phyloP scores from a whole-genome alignment of 2,113 vertebrate genomes.

The Cyprinodon variegatus region DNA sequence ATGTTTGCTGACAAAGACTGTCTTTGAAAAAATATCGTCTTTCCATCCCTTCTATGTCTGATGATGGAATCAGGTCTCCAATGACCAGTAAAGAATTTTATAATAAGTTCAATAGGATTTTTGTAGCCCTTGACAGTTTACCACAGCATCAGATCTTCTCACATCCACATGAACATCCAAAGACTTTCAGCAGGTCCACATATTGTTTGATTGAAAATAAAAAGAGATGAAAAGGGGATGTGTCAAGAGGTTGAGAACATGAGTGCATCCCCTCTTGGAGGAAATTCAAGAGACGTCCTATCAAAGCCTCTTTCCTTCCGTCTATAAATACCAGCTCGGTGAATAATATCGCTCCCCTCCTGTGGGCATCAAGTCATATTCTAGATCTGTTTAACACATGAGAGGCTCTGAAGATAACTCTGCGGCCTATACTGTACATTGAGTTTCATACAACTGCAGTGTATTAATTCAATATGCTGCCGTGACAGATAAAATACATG shows the following conservation, averaged over 20 bases:
- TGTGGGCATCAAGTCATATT: conserved; percentile 46
- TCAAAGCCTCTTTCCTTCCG: conserved; percentile 70
- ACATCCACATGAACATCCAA: neutral
- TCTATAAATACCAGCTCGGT: conserved; percentile 65
- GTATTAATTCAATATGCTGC: conserved; percentile 21
- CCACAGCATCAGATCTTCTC: conserved; percentile 27
- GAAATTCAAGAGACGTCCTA: conserved; percentile 47
- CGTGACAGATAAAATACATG: neutral
- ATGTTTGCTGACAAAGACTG: neutral
- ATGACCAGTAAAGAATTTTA: conserved; percentile 35
- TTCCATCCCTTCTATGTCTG: conserved; percentile 14
- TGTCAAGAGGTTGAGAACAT: conserved; percentile 60
- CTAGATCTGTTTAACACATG: conserved; percentile 76
- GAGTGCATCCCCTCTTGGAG: conserved; percentile 66
- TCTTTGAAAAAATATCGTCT: conserved; percentile 10
- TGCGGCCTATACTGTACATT: neutral
- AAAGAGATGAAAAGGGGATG: conserved; percentile 57
- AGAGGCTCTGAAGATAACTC: conserved; percentile 17
- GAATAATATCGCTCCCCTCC: conserved; percentile 44
- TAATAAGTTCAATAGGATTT: conserved; percentile 33
- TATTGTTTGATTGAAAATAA: conserved; percentile 48
- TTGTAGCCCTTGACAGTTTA: conserved; percentile 33
- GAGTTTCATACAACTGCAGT: conserved; percentile 19
- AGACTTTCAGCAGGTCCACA: conserved; percentile 21
- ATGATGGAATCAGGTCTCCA: neutral